Base-by-base conservation (phyloP, 53 echinoderm and acorn worm species). In the Patiria pectinifera region DNA sequence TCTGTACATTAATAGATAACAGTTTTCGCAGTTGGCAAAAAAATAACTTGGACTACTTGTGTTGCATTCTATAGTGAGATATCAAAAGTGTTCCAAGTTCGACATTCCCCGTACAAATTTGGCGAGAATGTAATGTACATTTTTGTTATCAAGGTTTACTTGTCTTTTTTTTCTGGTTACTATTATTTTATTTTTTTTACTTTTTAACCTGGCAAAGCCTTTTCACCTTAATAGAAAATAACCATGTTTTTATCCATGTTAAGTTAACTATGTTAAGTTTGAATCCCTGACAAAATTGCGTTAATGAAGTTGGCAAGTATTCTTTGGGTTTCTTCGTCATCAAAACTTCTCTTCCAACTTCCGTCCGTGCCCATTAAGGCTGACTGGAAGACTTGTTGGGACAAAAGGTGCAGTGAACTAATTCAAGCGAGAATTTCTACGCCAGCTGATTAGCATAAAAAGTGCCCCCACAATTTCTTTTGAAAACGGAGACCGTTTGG, bases 321-420 rank as follows among this genome's bases (percentile, higher is more conserved):
- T 70, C 62, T 45, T 61, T 45, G 71, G 48, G 45, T 12, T 47
- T 11, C 43, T 16, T 80, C 18, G 1, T 76, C 21, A 1, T 44
- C 3, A 46, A 66, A 25, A 46, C 85, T 85, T 18, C 84, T 84
- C 45, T 69, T 66, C 85, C 69, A 85, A 85, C 69, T 69, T 62
- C 66, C 11, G 83, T 58, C 25, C 61, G 61, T 49, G 61, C 58
- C 61, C 61, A 61, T 59, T 26, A 9, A 18, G n/a, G 74, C 74
- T 46, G 79, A 11, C 79, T 86, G 86, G 86, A 86, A 86, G 86
- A 86, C 85, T 46, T 19, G 71, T 66, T 85, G 0, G 71, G 85
- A 71, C 69, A 44, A n/a, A n/a, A n/a, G n/a, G n/a, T n/a, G n/a
- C n/a, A n/a, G n/a, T n/a, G n/a, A n/a, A n/a, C n/a, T n/a, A n/a